Evolutionary conservation across 2,888 invertebrate species (phyloP).

Genomic region (Coremacera marginata): DNA sequence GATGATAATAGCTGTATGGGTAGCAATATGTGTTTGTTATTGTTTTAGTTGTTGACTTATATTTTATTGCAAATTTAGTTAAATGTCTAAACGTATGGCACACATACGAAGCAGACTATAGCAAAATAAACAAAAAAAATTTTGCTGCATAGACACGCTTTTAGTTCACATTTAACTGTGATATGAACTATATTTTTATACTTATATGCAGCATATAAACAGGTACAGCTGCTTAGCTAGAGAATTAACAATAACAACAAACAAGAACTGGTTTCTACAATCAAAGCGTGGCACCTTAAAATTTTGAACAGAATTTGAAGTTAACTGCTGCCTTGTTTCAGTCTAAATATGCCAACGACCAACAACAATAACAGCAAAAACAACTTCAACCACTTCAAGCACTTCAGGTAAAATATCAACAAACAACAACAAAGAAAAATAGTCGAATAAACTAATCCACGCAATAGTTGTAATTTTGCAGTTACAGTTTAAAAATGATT

Average conservation of each 20-base stretch:
- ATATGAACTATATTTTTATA: conserved; percentile 3
- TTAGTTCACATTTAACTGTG: neutral
- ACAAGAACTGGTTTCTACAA: neutral
- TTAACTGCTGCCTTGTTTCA: neutral
- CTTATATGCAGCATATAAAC: neutral
- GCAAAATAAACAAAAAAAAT: too few relatives aligned
- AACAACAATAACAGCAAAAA: neutral
- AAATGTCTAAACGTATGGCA: too few relatives aligned
- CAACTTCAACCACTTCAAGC: too few relatives aligned
- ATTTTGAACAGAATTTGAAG: neutral
- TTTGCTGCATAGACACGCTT: too few relatives aligned
- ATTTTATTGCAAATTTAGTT: too few relatives aligned
- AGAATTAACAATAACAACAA: too few relatives aligned
- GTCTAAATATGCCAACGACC: neutral
- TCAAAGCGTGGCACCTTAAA: neutral
- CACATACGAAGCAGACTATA: too few relatives aligned
- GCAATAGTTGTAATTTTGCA: neutral
- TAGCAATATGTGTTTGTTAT: too few relatives aligned
- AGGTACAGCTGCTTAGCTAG: too few relatives aligned
- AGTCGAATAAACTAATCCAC: neutral
- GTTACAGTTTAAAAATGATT: neutral
- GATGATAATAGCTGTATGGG: neutral
- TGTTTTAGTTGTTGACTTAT: neutral
- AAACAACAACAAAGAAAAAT: conserved; percentile 10
- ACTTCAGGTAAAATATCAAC: too few relatives aligned